Evolutionary conservation across 2,113 vertebrate species (phyloP).

Genomic region (Hyla sarda): DNA sequence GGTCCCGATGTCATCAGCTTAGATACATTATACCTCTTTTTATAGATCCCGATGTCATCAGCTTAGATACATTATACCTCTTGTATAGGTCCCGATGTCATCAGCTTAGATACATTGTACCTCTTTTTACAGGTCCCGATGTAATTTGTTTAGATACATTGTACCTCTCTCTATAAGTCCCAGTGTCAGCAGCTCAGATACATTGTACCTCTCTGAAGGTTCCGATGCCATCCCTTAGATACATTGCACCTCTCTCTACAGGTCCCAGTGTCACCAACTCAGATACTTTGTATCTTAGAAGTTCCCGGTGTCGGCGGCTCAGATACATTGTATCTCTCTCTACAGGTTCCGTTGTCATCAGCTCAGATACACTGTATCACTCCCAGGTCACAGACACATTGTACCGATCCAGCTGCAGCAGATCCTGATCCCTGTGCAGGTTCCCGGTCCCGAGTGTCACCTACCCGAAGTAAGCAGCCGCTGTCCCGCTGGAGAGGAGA

Average conservation of each 20-base stretch:
- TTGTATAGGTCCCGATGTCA: neutral
- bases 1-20: neutral
- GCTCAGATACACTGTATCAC: neutral
- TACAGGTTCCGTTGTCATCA: neutral
- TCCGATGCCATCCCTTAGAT: neutral
- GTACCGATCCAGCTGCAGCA: neutral
- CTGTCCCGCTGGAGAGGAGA: slow-evolving; percentile 77
- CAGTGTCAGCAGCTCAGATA: neutral
- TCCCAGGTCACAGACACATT: neutral
- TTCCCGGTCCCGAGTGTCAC: slow-evolving; percentile 21
- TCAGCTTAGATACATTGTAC: neutral
- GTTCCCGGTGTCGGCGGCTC: neutral
- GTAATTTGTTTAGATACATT: neutral
- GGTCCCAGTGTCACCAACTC: neutral
- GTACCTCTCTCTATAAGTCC: neutral
- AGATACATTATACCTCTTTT: neutral
- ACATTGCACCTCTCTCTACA: neutral
- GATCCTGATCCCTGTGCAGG: neutral
- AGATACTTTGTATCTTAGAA: neutral
- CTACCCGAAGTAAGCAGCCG: slow-evolving; percentile 88
- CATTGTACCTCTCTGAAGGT: neutral
- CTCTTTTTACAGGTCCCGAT: neutral
- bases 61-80: neutral
- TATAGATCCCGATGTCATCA: neutral
- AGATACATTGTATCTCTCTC: neutral